Percentiles rank a stretch among this genome's conserved stretches.
These are phyloP conservation scores for Clusia tigrina DNA, from an alignment of 2,888 invertebrate genomes.

Conservation along the genomic window DNA sequence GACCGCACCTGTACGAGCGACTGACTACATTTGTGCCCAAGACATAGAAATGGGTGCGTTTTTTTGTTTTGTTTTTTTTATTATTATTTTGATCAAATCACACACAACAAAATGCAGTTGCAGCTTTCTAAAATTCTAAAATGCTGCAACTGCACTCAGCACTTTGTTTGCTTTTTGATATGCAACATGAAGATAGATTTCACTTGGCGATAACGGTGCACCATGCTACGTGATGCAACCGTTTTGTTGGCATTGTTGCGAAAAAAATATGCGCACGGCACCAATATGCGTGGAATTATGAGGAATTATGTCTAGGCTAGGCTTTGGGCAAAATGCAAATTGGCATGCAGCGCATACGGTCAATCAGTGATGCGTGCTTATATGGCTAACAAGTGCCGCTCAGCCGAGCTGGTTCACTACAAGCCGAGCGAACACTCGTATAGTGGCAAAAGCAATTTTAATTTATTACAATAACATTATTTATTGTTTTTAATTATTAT, in stretches of 20 bases:
- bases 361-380: constrained; percentile 40
- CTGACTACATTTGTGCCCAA: too few relatives aligned
- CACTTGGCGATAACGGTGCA: constrained; percentile 44
- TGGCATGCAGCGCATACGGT: constrained; percentile 33
- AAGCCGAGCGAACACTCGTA: constrained; percentile 25
- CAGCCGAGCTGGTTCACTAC: not conserved
- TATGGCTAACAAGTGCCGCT: constrained; percentile 23
- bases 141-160: not conserved
- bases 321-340: constrained; percentile 15
- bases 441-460: constrained; percentile 49
- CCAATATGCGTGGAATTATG: constrained; percentile 47
- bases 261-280: constrained; percentile 17
- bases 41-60: not conserved
- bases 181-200: constrained; percentile 41
- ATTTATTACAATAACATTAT: constrained; percentile 41
- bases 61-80: not conserved
- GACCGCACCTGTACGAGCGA: not conserved
- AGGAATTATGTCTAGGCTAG: constrained; percentile 50
- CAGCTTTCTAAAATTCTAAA: not conserved
- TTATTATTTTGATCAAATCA: not conserved
- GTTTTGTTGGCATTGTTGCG: constrained; percentile 24
- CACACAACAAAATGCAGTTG: not conserved
- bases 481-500: constrained; percentile 43
- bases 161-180: not conserved
- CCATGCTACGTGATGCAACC: constrained; percentile 11